Conservation (phyloP, 1,140 invertebrate species). For the Diprion similis region DNA sequence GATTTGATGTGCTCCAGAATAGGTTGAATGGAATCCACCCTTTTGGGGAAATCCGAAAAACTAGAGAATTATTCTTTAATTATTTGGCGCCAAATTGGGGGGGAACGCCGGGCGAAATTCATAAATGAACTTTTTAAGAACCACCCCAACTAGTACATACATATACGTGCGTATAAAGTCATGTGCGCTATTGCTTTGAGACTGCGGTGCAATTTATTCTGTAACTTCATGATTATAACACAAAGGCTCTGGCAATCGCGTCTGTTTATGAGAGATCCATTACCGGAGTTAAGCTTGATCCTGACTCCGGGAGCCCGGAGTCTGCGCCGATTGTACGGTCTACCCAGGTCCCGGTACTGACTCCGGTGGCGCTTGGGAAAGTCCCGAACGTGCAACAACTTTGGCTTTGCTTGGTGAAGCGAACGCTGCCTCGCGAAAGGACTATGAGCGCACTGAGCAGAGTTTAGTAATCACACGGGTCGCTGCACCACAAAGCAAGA, state of each 20-base stretch:
- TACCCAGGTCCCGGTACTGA: not conserved
- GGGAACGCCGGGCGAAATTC: too few species aligned
- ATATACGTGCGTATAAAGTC: too few species aligned
- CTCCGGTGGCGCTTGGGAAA: not conserved
- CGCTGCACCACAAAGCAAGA: conserved; percentile 56
- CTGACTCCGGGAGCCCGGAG: conserved; percentile 1
- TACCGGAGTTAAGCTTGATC: conserved; percentile 2
- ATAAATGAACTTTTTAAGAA: too few species aligned
- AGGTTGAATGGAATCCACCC: too few species aligned
- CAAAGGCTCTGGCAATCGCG: conserved; percentile 1
- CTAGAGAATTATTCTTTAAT: too few species aligned
- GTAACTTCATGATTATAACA: conserved; percentile 5
- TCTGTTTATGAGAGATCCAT: conserved; percentile 7
- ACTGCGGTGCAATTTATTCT: not conserved
- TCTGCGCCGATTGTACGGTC: not conserved
- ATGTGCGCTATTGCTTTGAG: not conserved
- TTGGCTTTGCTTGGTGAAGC: conserved; percentile 41
- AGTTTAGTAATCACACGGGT: conserved; percentile 59
- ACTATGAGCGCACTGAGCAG: conserved; percentile 27
- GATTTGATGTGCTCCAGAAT: too few species aligned
- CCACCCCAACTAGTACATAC: too few species aligned
- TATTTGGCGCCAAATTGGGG: too few species aligned
- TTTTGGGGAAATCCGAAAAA: too few species aligned
- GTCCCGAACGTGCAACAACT: conserved; percentile 12
- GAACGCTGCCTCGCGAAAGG: conserved; percentile 38